A percentile compares a stretch with the other conserved stretches of the same genome.
Evolutionary conservation across 2,888 invertebrate genomes (phyloP).

Genomic region (Zele albiditarsus): DNA sequence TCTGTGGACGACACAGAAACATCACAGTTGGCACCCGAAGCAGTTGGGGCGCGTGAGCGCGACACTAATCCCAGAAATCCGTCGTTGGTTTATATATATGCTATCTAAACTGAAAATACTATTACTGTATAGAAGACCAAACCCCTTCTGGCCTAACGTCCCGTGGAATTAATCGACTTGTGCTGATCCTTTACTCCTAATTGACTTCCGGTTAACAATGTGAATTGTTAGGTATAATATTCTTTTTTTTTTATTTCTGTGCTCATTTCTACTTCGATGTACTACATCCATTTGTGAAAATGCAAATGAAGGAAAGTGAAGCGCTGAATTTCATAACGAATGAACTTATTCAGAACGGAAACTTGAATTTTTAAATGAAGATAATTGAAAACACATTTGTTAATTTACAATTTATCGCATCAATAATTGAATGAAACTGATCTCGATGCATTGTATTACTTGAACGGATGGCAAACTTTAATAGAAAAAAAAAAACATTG

Average conservation of each 20-base stretch:
- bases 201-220: conserved; percentile 51
- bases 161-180: conserved; percentile 54
- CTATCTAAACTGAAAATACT: neutral
- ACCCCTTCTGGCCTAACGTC: conserved; percentile 43
- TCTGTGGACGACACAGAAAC: conserved; percentile 46
- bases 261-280: neutral
- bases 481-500: too few relatives aligned
- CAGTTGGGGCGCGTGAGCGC: conserved; percentile 44
- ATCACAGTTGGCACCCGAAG: conserved; percentile 66
- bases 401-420: too few relatives aligned
- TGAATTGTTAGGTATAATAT: neutral
- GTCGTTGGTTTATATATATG: conserved; percentile 23
- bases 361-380: neutral
- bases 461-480: too few relatives aligned
- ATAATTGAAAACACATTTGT: neutral
- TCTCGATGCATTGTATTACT: too few relatives aligned
- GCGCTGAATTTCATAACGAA: too few relatives aligned
- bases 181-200: conserved; percentile 52
- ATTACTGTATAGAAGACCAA: conserved; percentile 24
- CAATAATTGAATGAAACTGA: too few relatives aligned
- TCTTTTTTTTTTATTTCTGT: neutral
- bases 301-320: neutral
- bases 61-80: conserved; percentile 51
- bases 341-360: too few relatives aligned
- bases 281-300: neutral